These are phyloP conservation scores for Cichladusa arquata DNA, from an alignment of 2,113 vertebrate genomes.

Conservation along the genomic window DNA sequence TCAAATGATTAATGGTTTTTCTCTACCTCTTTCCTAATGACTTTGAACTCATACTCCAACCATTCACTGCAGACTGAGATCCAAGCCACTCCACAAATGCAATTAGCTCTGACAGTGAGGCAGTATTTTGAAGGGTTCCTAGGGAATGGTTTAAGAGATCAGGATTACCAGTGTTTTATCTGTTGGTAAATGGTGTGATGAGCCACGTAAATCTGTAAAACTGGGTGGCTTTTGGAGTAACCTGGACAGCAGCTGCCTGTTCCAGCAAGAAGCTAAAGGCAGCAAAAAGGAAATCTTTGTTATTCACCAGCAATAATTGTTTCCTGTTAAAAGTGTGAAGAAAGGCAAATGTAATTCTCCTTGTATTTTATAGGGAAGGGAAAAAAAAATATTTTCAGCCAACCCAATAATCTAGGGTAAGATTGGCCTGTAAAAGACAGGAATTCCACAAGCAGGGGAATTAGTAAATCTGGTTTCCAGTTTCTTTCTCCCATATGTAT, in stretches of 20 bases:
- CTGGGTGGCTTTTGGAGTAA: neutral
- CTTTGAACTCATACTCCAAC: neutral
- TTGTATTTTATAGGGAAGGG: neutral
- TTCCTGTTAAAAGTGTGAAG: neutral
- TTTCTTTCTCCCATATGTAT: neutral
- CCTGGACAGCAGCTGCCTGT: neutral
- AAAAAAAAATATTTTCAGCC: constrained; percentile 29
- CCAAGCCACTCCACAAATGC: neutral
- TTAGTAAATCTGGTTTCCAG: neutral
- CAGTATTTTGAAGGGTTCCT: neutral
- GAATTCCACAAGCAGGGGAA: neutral
- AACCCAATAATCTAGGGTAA: neutral
- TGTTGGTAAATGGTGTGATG: neutral
- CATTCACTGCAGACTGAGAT: neutral
- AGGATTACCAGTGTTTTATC: neutral
- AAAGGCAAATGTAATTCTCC: neutral
- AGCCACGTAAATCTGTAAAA: fast-evolving
- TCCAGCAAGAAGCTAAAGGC: neutral
- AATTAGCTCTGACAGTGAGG: neutral
- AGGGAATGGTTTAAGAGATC: neutral
- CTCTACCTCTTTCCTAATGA: neutral
- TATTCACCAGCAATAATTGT: neutral
- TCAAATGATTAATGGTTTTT: neutral
- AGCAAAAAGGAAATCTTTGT: neutral
- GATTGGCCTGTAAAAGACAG: constrained; percentile 15